Percentiles rank a stretch among this genome's conserved stretches.
These are phyloP conservation scores for Perdix hodgsoniae DNA, from an alignment of 2,797 vertebrate species.

Conservation along the genomic window DNA sequence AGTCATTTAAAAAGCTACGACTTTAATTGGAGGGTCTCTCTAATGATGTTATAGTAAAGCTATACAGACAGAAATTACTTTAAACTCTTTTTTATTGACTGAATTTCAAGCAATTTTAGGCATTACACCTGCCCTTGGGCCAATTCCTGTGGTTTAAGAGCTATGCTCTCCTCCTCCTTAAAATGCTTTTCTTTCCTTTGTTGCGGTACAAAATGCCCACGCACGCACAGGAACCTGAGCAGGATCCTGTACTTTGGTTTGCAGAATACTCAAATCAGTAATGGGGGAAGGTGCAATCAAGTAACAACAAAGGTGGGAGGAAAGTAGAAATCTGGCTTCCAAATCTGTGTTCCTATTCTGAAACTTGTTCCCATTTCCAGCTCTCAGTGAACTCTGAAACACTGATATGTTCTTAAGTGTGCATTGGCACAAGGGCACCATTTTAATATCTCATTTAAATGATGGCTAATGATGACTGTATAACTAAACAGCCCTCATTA, in stretches of 20 bases:
- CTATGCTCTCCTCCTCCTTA: constrained; percentile 17
- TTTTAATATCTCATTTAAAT: constrained; percentile 34
- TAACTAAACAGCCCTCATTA: constrained; percentile 24
- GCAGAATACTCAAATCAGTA: background rate
- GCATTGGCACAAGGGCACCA: background rate
- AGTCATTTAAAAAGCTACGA: background rate
- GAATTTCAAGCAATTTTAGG: constrained; percentile 42
- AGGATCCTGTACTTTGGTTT: rapidly evolving
- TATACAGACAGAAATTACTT: constrained; percentile 45
- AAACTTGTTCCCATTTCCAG: background rate
- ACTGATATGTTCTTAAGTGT: background rate
- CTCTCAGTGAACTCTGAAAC: background rate
- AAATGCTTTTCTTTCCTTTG: background rate
- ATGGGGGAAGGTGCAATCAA: background rate
- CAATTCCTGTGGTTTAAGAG: constrained; percentile 53
- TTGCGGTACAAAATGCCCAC: background rate
- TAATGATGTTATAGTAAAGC: constrained; percentile 18
- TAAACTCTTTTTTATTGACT: constrained; percentile 63
- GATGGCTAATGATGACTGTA: background rate
- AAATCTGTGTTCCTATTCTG: background rate
- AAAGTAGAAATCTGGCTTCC: background rate
- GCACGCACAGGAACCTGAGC: background rate
- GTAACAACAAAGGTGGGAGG: background rate
- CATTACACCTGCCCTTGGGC: constrained; percentile 41
- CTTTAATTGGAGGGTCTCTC: background rate